phyloP scores from a whole-genome alignment of 2,888 invertebrate genomes.

The Philhelius pedissequus region DNA sequence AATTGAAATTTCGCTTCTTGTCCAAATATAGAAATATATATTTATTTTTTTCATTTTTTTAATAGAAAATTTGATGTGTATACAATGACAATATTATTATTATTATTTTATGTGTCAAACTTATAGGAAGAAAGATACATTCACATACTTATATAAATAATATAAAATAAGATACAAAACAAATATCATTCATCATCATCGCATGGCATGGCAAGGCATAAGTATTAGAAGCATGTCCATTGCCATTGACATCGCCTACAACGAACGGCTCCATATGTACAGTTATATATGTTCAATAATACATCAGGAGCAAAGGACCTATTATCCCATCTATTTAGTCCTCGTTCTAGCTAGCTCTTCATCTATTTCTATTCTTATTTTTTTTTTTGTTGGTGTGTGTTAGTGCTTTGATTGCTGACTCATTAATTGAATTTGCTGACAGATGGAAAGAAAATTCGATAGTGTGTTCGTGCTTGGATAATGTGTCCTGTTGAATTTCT shows the following conservation, averaged over 20 bases:
- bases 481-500: conserved; percentile 66
- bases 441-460: conserved; percentile 64
- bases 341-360: conserved; percentile 27
- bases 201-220: conserved; percentile 6
- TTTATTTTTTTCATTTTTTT: neutral
- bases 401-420: conserved; percentile 62
- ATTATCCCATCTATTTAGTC: conserved; percentile 48
- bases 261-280: too few relatives aligned
- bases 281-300: too few relatives aligned
- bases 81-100: conserved; percentile 36
- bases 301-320: conserved; percentile 16
- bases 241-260: conserved; percentile 4
- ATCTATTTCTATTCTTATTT: neutral
- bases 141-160: neutral
- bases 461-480: conserved; percentile 63
- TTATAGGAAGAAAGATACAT: neutral
- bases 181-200: conserved; percentile 61
- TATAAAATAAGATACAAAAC: conserved; percentile 17
- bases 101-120: conserved; percentile 30
- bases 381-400: neutral
- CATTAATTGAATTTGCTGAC: conserved; percentile 68
- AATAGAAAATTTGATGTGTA: conserved; percentile 23
- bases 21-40: conserved; percentile 8
- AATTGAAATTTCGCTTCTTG: conserved; percentile 32
- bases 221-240: neutral